Evolutionary conservation across 2,797 vertebrate genomes (phyloP).

Genomic region (Syncerus caffer): DNA sequence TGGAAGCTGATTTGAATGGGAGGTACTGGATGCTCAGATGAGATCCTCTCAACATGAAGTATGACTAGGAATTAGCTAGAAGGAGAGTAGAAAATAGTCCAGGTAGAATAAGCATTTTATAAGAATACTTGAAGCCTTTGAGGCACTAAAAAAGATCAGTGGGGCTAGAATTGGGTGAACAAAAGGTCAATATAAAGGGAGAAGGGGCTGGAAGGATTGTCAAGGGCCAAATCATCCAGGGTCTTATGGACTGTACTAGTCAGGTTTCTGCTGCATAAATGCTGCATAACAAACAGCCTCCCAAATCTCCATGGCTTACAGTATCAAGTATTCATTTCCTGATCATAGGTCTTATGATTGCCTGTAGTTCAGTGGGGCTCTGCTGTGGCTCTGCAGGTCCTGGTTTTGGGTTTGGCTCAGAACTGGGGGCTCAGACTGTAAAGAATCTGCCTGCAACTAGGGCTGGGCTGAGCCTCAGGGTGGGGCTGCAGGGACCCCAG

Average conservation of each 20-base stretch:
- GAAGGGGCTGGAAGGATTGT: not conserved
- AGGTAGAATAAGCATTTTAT: not conserved
- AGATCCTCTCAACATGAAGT: not conserved
- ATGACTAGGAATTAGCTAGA: not conserved
- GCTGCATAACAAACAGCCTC: not conserved
- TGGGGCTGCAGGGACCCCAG: not conserved
- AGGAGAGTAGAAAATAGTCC: not conserved
- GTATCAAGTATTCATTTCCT: not conserved
- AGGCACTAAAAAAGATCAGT: not conserved
- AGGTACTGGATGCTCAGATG: not conserved
- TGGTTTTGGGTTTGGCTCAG: not conserved
- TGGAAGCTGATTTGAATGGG: not conserved
- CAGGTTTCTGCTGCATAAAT: not conserved
- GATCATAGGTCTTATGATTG: not conserved
- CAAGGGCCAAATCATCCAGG: not conserved
- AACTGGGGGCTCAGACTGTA: not conserved
- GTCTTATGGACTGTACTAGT: not conserved
- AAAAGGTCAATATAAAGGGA: not conserved
- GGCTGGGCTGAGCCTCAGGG: not conserved
- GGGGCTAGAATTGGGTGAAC: not conserved
- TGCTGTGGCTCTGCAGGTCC: not conserved
- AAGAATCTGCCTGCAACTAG: not conserved
- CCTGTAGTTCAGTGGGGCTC: not conserved
- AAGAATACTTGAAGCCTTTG: not conserved
- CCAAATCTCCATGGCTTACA: not conserved